Conservation (phyloP, 1,140 invertebrate genomes). For the Caenorhabditis latens region DNA sequence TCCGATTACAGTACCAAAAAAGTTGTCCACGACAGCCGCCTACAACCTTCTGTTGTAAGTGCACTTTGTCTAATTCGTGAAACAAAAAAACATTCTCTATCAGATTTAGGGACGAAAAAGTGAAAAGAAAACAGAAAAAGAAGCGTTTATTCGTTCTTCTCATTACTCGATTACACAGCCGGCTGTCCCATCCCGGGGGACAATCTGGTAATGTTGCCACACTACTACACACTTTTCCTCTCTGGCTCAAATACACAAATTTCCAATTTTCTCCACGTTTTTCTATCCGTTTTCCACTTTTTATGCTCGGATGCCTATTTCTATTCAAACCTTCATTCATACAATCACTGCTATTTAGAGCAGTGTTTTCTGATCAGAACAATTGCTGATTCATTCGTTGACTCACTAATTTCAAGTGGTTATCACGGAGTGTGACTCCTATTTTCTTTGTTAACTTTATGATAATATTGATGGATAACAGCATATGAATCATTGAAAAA, state of each 20-base stretch:
- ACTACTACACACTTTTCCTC: neutral
- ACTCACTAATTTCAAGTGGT: neutral
- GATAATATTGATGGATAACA: too few species aligned
- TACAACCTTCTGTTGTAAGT: neutral
- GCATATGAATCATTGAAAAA: too few species aligned
- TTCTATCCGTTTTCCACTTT: neutral
- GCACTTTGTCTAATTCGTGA: neutral
- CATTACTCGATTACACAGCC: constrained; percentile 54
- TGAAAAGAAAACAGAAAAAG: constrained; percentile 4
- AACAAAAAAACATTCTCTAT: neutral
- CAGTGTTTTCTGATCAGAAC: constrained; percentile 20
- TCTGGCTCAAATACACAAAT: neutral
- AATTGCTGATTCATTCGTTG: neutral
- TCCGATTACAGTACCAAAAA: too few species aligned
- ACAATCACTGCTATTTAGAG: neutral
- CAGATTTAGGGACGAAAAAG: constrained; percentile 1
- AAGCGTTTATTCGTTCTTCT: constrained; percentile 53
- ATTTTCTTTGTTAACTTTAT: too few species aligned
- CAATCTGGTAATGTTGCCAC: constrained; percentile 52
- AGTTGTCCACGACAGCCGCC: too few species aligned
- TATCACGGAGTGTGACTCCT: neutral
- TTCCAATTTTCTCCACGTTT: constrained; percentile 12
- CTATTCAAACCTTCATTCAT: neutral
- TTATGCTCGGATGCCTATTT: constrained; percentile 2
- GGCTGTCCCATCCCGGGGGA: constrained; percentile 50